Base-by-base conservation (phyloP, 2,888 invertebrate genomes). In the Elmis aenea region DNA sequence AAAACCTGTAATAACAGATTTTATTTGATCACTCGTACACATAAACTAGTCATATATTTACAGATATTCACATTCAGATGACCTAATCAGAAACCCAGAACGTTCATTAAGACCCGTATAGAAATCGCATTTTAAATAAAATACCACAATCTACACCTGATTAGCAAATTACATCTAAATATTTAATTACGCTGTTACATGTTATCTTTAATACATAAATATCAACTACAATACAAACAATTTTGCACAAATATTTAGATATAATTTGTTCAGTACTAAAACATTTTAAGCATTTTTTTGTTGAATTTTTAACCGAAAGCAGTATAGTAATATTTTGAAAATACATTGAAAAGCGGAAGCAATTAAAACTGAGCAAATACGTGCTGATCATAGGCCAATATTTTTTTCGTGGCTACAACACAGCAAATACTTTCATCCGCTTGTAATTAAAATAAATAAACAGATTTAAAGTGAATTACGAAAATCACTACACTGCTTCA, bases 51-150 rank as follows among this genome's bases (percentile, higher is more conserved):
- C 61, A 62, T 60, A 64, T 63, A 66, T 66, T 66, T 66, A 66
- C 66, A 66, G 61, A 60, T 66, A 65, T 66, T 64, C 66, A 66
- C 66, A 66, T 66, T 64, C 55, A 66, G 61, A 63, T 60, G 60
- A 59, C 55, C 61, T 62, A 62, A 58, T 59, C 53, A 50, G 55
- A 58, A 60, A 58, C 55, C 59, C 60, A 62, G 56, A 62, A 63
- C 57, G 50, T 58, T 57, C 50, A 54, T 50, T 58, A 52, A 63
- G 64, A 65, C 64, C 63, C 65, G 65, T 65, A 65, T 62, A 62
- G 57, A 58, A 61, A 59, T 61, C 57, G 59, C 57, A 54, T 58
- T 57, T 53, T 55, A 50, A 50, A 52, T 48, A 48, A 55, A 59
- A 56, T 45, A 57, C 56, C 55, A 59, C 54, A 55, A 55, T 55